Evolutionary conservation across 2,888 invertebrate genomes (phyloP), one percentile per base, ranked within the genome.

Genomic region (Caenorhabditis sulstoni): DNA sequence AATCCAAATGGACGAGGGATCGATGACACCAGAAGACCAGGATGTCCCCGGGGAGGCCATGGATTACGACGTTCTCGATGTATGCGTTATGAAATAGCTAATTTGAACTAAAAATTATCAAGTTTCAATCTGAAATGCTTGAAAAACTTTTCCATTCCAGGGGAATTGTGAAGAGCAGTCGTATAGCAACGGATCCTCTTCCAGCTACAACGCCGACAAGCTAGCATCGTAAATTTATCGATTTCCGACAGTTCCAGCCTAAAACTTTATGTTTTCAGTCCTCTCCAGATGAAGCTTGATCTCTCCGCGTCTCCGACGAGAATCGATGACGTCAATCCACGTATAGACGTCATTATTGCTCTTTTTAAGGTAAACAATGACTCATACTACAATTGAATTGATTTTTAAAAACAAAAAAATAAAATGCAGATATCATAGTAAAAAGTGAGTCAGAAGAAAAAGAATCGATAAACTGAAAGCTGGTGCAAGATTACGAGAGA

Each of bases 1-100:
- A 20, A 49, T 68, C 16, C 55, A 49, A 41, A 79, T 79, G 73
- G 79, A 79, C 12, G 79, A 79, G 14, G 73, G 76, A 37, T 76
- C 76, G 62, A 65, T 77, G 71, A 66, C 78, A 57, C 70, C 70
- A 1, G 77, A 66, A 59, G 74, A 74, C 16, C 71, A 66, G 29
- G 70, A 76, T n/a, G 49, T 47, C 3, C 23, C 22, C 16, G 35
- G 20, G n/a, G 78, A 71, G 8, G 71, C 45, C 2, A 78, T 78
- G 78, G 71, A 62, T 5, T 50, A 41, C 29, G 64, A 71, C 49
- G 78, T 66, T 29, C 29, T 29, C 7, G 29, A 29, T 29, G 29
- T 29, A 29, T 7, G 29, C 7, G 7, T 5, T 7, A 3, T 29
- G 7, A 29, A 3, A 7, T 7, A 29, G 29, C 29, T 29, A 29